phyloP scores from a whole-genome alignment of 2,113 vertebrate species.

The Rhipidura dahli region DNA sequence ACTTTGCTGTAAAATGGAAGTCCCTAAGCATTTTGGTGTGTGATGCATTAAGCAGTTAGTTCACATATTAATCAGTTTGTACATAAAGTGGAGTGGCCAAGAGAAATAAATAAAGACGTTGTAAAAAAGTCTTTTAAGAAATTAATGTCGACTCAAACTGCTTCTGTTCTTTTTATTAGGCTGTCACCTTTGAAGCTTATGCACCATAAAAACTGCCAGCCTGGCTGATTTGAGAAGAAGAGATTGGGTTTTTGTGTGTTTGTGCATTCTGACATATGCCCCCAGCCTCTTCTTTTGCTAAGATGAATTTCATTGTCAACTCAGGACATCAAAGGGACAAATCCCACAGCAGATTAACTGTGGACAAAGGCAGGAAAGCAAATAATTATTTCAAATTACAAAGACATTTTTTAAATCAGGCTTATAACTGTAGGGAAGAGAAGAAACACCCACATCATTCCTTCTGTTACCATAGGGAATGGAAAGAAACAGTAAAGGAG shows the following conservation, averaged over 20 bases:
- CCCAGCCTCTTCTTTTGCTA: background rate
- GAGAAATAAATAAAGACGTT: background rate
- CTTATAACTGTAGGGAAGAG: background rate
- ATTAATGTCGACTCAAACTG: background rate
- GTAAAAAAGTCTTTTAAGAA: background rate
- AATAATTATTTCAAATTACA: slow-evolving; percentile 2
- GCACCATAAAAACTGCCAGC: background rate
- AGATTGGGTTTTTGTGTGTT: background rate
- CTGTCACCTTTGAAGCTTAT: background rate
- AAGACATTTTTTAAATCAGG: background rate
- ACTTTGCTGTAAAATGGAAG: background rate
- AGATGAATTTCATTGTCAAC: background rate
- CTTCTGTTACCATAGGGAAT: background rate
- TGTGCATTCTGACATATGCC: background rate
- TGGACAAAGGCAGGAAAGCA: background rate
- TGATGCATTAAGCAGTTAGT: background rate
- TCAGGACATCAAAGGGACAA: background rate
- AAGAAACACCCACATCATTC: background rate
- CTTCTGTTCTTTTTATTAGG: background rate
- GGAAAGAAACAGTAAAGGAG: background rate
- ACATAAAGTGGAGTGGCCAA: background rate
- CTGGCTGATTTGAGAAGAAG: background rate
- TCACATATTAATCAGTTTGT: background rate
- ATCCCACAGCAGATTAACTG: background rate
- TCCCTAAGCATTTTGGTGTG: background rate